phyloP scores from a whole-genome alignment of 2,888 invertebrate genomes.

The Tachina fera region DNA sequence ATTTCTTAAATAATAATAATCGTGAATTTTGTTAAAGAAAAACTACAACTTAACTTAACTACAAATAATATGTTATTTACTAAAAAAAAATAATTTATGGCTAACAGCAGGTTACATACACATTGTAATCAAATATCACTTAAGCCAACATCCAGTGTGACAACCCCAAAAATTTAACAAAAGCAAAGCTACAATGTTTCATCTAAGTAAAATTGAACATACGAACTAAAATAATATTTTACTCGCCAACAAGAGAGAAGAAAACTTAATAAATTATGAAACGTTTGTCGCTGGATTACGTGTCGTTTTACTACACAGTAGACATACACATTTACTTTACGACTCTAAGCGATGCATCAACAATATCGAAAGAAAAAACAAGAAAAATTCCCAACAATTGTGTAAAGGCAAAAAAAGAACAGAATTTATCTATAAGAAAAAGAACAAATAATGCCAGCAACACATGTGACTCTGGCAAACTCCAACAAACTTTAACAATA shows the following conservation, averaged over 20 bases:
- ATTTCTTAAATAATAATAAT: slow-evolving; percentile 65
- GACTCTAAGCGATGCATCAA: slow-evolving; percentile 34
- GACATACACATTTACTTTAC: background rate
- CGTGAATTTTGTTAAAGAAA: slow-evolving; percentile 10
- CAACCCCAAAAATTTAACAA: slow-evolving; percentile 54
- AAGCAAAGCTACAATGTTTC: slow-evolving; percentile 44
- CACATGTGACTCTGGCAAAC: slow-evolving; percentile 62
- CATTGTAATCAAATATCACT: slow-evolving; percentile 59
- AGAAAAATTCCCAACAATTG: slow-evolving; percentile 44
- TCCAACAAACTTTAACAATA: slow-evolving; percentile 11
- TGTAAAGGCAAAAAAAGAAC: slow-evolving; percentile 31
- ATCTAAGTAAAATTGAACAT: slow-evolving; percentile 36
- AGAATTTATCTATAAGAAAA: slow-evolving; percentile 47
- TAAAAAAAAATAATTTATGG: slow-evolving; percentile 51
- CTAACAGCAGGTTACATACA: slow-evolving; percentile 63
- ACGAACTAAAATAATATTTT: slow-evolving; percentile 10
- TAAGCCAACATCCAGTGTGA: slow-evolving; percentile 53
- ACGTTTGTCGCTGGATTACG: slow-evolving; percentile 68
- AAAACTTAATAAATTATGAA: slow-evolving; percentile 67
- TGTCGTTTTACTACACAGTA: slow-evolving; percentile 46
- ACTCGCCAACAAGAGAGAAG: slow-evolving; percentile 25
- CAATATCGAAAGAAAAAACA: slow-evolving; percentile 29
- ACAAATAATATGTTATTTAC: slow-evolving; percentile 51
- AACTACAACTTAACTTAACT: slow-evolving; percentile 46
- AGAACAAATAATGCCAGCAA: slow-evolving; percentile 57